Base-by-base conservation (phyloP, 2,888 invertebrate species). In the Orthosia cruda region DNA sequence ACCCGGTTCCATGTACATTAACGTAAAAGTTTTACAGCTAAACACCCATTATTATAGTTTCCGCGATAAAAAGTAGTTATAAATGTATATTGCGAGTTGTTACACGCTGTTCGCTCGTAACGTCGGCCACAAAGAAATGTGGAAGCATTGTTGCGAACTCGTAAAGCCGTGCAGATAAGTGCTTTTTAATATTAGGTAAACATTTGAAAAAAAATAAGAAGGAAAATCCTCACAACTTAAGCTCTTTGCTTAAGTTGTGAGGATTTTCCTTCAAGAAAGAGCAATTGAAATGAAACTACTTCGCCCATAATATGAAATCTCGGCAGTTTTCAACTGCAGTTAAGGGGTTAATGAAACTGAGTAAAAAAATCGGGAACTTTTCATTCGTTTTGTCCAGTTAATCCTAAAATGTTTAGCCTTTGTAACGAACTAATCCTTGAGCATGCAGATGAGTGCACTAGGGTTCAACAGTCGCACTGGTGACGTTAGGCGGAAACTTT, bases 31-130 rank as follows among this genome's bases (percentile, higher is more conserved):
- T 88, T 87, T 72, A 88, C 82, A 84, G 81, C 85, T 63, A 68
- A 81, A 74, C 71, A 86, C 68, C 84, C 86, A 90, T 91, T 89
- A 90, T 88, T 86, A 89, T 87, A 89, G 90, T 89, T 91, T 90
- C 88, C 89, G 89, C 83, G 89, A 90, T 92, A 92, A 92, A 92
- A 87, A 87, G 70, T 88, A 64, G 87, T 69, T 75, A 49, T 54
- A 68, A 92, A 89, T 91, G 54, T 91, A 91, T 90, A 64, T 26
- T 63, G 45, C 55, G 16, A 87, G 89, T 87, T 88, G 86, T 89
- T 84, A 86, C 84, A 86, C 83, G 81, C 47, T 80, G 76, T 66
- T 71, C 71, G 47, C 80, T 67, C 85, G 85, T 87, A 84, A 89
- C 71, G 80, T 69, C 73, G 26, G 58, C 73, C 74, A 81, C 81